These are phyloP conservation scores for Propithecus deckenii DNA, from an alignment of 2,797 vertebrate genomes.

Conservation along the genomic window DNA sequence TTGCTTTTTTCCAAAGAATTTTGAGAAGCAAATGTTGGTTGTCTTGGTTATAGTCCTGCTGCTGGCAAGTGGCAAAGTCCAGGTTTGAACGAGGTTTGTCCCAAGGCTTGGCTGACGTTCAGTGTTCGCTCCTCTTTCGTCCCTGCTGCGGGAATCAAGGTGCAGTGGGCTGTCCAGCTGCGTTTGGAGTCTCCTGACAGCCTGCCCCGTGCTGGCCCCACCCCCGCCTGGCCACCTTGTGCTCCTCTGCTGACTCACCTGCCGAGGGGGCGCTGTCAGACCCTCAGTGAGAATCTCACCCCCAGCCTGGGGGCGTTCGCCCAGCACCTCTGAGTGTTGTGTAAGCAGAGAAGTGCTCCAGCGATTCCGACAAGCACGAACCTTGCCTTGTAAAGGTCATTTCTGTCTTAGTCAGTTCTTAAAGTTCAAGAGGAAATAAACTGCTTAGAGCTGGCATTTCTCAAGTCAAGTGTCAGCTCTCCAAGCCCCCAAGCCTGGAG, in stretches of 20 bases:
- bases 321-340: constrained; percentile 68
- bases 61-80: accelerated
- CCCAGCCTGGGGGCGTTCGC: constrained; percentile 36
- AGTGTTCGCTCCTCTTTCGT: accelerated
- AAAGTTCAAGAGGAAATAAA: constrained; percentile 88
- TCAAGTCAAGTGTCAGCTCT: constrained; percentile 86
- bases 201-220: neutral
- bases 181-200: neutral
- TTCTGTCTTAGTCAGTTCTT: constrained; percentile 84
- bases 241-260: neutral
- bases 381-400: constrained; percentile 86
- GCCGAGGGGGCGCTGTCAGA: neutral
- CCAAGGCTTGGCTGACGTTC: accelerated
- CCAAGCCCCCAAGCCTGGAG: constrained; percentile 68
- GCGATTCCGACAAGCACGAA: constrained; percentile 78
- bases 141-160: accelerated
- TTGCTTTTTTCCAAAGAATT: too few species aligned
- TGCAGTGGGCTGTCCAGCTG: accelerated
- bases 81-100: neutral
- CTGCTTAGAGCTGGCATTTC: constrained; percentile 86
- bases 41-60: neutral
- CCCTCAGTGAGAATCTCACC: too few species aligned
- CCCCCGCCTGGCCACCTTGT: neutral
- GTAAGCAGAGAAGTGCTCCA: constrained; percentile 71
- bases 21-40: neutral